Evolutionary conservation across 1,140 invertebrate genomes (phyloP), one percentile per base, ranked within the genome.

Genomic region (Drosophila lini): DNA sequence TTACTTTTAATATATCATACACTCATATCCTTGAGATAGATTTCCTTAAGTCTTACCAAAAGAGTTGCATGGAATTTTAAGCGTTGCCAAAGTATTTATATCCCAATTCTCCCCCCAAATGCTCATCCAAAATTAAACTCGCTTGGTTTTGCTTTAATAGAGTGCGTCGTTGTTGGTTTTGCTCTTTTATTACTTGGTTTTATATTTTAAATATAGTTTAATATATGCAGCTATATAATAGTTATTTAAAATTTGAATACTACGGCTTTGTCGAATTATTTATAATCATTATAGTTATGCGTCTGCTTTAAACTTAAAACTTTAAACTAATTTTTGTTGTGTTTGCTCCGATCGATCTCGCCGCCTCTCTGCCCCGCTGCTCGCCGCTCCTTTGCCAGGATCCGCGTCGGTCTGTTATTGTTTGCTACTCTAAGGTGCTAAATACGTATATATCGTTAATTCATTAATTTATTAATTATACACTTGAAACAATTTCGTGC

Each of bases 181-280:
- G 73, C 73, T 75, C 58, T 78, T 60, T 70, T 74, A 71, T 78
- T 78, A 71, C 76, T 89, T 83, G 57, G 73, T 89, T 88, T 80
- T 74, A 80, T 89, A 84, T 83, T 89, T 88, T 89, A 89, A 89
- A 89, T 80, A 88, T 89, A 88, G 68, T 89, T 88, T 77, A 63
- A 77, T 80, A 86, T 88, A 86, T 86, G 83, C 83, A 88, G 82
- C 82, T 88, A 88, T 80, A 80, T 78, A 78, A 86, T 86, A 86
- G 79, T 70, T 88, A 88, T 89, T 88, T 89, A 80, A 83, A 88
- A 88, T 89, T 85, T 88, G 80, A 88, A 88, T 89, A 88, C 83
- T 88, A 89, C 80, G 79, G 58, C 79, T 74, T 88, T 89, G 34
- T 63, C 52, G 45, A 73, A 69, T 71, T 70, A 78, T 71, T 63